phyloP scores from a whole-genome alignment of 2,888 invertebrate species.

The Entomobrya multifasciata region DNA sequence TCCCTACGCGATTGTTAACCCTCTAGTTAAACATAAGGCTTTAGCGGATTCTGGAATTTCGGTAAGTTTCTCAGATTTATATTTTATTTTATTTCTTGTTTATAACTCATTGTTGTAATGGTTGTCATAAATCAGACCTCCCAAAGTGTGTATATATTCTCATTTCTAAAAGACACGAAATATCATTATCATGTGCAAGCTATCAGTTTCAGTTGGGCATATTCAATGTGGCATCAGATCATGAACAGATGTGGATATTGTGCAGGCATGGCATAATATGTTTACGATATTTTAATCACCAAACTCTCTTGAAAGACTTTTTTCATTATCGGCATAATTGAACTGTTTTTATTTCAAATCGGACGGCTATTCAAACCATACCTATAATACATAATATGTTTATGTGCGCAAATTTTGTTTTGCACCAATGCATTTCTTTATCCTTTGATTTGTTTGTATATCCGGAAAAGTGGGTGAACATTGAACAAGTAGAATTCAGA shows the following conservation, averaged over 20 bases:
- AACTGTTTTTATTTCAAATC: background rate
- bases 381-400: too few relatives aligned
- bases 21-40: slow-evolving; percentile 75
- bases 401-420: too few relatives aligned
- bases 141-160: background rate
- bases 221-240: background rate
- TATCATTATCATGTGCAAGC: too few relatives aligned
- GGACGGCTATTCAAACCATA: too few relatives aligned
- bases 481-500: slow-evolving; percentile 24
- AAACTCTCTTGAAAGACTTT: background rate
- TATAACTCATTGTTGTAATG: too few relatives aligned
- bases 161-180: too few relatives aligned
- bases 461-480: slow-evolving; percentile 44
- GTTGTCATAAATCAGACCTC: too few relatives aligned
- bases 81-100: background rate
- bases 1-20: slow-evolving; percentile 76
- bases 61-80: slow-evolving; percentile 65
- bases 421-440: too few relatives aligned
- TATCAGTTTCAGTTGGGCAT: too few relatives aligned
- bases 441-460: too few relatives aligned
- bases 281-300: background rate
- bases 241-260: background rate
- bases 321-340: background rate
- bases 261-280: background rate
- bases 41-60: slow-evolving; percentile 77